A percentile compares a stretch with the other conserved stretches of the same genome.
These are phyloP conservation scores for Zenarchopterus dispar DNA, from an alignment of 2,797 vertebrate genomes.

Conservation along the genomic window DNA sequence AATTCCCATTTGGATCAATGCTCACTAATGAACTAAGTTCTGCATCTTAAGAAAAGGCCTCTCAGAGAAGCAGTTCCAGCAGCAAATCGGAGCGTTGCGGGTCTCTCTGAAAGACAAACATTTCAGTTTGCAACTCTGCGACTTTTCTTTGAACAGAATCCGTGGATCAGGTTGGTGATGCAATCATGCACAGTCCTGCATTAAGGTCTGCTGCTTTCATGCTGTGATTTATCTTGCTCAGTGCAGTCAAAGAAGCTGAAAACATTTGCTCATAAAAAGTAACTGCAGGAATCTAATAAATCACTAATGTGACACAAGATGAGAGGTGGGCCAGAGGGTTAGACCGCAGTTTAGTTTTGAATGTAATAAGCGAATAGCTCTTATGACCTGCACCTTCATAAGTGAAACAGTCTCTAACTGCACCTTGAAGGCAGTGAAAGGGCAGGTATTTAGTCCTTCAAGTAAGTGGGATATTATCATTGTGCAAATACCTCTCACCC, in stretches of 20 bases:
- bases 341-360: slow-evolving; percentile 20
- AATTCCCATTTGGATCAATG: slow-evolving; percentile 70
- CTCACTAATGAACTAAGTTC: slow-evolving; percentile 83
- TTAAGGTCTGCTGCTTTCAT: slow-evolving; percentile 32
- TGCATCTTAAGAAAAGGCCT: slow-evolving; percentile 74
- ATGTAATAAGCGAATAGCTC: slow-evolving; percentile 4
- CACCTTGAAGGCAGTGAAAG: too few relatives aligned
- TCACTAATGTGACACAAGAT: slow-evolving; percentile 2
- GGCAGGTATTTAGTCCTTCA: too few relatives aligned
- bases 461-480: too few relatives aligned
- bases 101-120: slow-evolving; percentile 32
- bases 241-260: slow-evolving; percentile 8
- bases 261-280: slow-evolving; percentile 27
- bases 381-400: too few relatives aligned
- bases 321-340: slow-evolving; percentile 5
- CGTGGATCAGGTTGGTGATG: slow-evolving; percentile 11
- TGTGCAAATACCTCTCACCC: too few relatives aligned
- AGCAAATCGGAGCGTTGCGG: slow-evolving; percentile 6
- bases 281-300: slow-evolving; percentile 15
- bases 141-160: slow-evolving; percentile 6
- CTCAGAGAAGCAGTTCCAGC: background rate
- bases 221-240: slow-evolving; percentile 3
- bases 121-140: slow-evolving; percentile 5
- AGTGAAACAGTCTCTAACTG: too few relatives aligned
- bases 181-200: slow-evolving; percentile 10